Base-by-base conservation (phyloP, 1,140 invertebrate genomes). In the Lanistes nyassanus region DNA sequence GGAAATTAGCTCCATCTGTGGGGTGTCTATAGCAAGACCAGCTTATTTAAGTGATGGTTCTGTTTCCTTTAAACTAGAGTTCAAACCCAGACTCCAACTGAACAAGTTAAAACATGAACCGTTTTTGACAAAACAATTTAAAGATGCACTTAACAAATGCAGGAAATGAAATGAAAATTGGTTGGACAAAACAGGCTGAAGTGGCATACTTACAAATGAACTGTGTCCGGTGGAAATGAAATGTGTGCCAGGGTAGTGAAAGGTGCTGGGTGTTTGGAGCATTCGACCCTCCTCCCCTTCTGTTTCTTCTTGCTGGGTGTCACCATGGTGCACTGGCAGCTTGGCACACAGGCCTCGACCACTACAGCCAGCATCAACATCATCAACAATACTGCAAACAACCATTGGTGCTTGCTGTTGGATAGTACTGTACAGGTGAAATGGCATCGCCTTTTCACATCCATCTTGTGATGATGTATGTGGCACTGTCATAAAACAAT, bases 221-320 rank as follows among this genome's bases (percentile, higher is more conserved):
- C 74, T 51, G 79, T 80, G 62, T 80, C 79, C n/a, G 64, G 64
- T 13, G 79, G 79, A 42, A 80, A 77, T n/a, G 31, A 68, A n/a
- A 77, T 66, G 47, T 77, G 64, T 1, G 71, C 19, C 9, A 80
- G 55, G 9, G 74, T 67, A 23, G 36, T 77, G 71, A 77, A 77
- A n/a, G 79, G 79, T 9, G 76, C 36, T 7, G 72, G 47, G 31
- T 77, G 79, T 62, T 78, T 70, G 51, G 74, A 60, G 64, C 79
- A 80, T 36, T 80, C 74, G 19, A 80, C 76, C 55, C 77, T 80
- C 39, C 76, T 74, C 34, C 76, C 79, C 65, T 76, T 80, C 39
- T 76, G 72, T 64, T 72, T 76, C 26, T 77, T 75, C 55, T 47
- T 47, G 9, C 56, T 68, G 13, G 73, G 58, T 29, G 73, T 55